phyloP scores from a whole-genome alignment of 1,140 invertebrate genomes.

The Dreissena rostriformis region DNA sequence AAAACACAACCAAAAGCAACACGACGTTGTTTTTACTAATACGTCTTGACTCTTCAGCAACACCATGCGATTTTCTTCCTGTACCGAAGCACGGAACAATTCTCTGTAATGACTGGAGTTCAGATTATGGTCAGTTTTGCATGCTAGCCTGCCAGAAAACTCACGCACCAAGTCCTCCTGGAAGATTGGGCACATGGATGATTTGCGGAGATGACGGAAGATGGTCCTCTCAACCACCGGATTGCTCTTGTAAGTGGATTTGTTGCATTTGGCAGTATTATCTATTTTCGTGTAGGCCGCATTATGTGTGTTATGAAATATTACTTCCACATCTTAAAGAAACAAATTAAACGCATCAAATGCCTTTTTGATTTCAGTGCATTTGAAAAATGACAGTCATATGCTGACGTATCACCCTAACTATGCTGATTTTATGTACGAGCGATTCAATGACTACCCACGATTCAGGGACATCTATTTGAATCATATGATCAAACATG shows the following conservation, averaged over 20 bases:
- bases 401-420: background rate
- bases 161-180: background rate
- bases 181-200: background rate
- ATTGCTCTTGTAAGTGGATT: conserved; percentile 11
- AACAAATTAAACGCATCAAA: background rate
- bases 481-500: background rate
- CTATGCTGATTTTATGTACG: conserved; percentile 1
- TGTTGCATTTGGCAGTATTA: background rate
- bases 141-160: background rate
- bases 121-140: background rate
- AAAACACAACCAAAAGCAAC: background rate
- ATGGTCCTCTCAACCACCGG: conserved; percentile 1
- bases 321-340: background rate
- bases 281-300: background rate
- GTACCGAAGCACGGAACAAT: background rate
- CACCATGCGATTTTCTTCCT: conserved; percentile 3
- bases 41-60: background rate
- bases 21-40: background rate
- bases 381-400: background rate
- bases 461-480: background rate
- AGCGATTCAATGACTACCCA: background rate
- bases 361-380: background rate
- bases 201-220: conserved; percentile 7
- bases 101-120: conserved; percentile 1
- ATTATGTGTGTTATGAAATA: background rate